These are phyloP conservation scores for Dynastes grantii DNA, from an alignment of 2,888 invertebrate genomes.

Conservation along the genomic window DNA sequence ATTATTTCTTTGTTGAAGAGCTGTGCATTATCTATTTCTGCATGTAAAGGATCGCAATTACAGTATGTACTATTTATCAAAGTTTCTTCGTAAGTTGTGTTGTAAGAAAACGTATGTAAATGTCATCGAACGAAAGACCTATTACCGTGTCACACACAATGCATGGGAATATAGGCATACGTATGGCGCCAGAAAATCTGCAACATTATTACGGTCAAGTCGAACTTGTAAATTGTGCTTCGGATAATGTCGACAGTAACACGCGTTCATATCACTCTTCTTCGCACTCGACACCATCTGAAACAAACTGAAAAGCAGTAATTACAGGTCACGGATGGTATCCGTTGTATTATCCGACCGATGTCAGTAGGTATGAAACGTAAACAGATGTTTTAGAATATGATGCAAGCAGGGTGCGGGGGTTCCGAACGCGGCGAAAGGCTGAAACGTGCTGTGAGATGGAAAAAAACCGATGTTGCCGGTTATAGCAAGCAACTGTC, in stretches of 20 bases:
- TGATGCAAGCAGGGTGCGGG: constrained; percentile 13
- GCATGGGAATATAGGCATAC: too few species aligned
- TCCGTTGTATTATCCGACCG: constrained; percentile 16
- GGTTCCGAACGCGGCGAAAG: constrained; percentile 6
- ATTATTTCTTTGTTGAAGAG: too few species aligned
- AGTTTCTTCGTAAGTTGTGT: too few species aligned
- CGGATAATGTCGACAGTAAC: neutral
- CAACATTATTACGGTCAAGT: neutral
- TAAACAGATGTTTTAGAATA: constrained; percentile 42
- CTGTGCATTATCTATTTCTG: too few species aligned
- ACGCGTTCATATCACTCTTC: neutral
- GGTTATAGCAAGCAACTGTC: constrained; percentile 42
- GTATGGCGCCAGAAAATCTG: neutral
- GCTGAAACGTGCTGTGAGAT: constrained; percentile 19
- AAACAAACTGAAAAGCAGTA: neutral
- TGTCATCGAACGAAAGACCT: too few species aligned
- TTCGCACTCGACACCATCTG: neutral
- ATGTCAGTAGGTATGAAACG: constrained; percentile 22
- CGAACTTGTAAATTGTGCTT: neutral
- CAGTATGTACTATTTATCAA: too few species aligned
- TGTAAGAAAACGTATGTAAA: too few species aligned
- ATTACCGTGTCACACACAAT: too few species aligned
- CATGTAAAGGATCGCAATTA: too few species aligned
- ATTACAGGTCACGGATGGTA: constrained; percentile 12
- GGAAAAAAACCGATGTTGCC: constrained; percentile 26